A percentile compares a stretch with the other conserved stretches of the same genome.
Conservation (phyloP, 1,140 invertebrate genomes). For the Heliconius congener region DNA sequence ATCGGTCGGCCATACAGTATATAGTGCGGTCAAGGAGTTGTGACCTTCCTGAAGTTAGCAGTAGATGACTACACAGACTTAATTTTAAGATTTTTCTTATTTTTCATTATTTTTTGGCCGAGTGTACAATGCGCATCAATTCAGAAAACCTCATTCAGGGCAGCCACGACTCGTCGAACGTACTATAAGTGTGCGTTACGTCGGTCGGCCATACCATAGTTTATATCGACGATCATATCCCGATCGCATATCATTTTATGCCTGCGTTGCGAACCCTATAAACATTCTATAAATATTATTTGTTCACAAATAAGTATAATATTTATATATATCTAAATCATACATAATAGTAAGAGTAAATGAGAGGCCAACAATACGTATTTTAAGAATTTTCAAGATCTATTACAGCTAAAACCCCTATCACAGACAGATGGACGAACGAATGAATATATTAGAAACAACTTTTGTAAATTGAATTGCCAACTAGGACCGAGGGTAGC, state of each 20-base stretch:
- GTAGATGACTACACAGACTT: too few relatives aligned
- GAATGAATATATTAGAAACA: not conserved
- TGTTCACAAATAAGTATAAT: not conserved
- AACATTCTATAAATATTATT: too few relatives aligned
- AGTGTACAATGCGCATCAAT: too few relatives aligned
- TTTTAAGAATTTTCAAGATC: not conserved
- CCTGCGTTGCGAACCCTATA: not conserved
- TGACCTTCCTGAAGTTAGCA: too few relatives aligned
- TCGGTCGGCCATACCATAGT: not conserved
- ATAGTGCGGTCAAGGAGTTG: too few relatives aligned
- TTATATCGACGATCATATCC: not conserved
- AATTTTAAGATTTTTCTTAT: too few relatives aligned
- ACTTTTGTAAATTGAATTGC: not conserved
- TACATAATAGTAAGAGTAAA: not conserved
- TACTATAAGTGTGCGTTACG: conserved; percentile 10
- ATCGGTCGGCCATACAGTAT: not conserved
- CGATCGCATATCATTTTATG: not conserved
- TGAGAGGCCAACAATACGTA: not conserved
- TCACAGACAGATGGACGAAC: not conserved
- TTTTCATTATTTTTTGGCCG: too few relatives aligned
- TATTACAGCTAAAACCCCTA: not conserved
- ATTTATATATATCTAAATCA: not conserved
- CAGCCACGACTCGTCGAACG: too few relatives aligned
- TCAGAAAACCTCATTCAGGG: too few relatives aligned
- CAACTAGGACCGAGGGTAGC: too few relatives aligned